phyloP scores from a whole-genome alignment of 1,140 invertebrate species.

The Drosophila subobscura region DNA sequence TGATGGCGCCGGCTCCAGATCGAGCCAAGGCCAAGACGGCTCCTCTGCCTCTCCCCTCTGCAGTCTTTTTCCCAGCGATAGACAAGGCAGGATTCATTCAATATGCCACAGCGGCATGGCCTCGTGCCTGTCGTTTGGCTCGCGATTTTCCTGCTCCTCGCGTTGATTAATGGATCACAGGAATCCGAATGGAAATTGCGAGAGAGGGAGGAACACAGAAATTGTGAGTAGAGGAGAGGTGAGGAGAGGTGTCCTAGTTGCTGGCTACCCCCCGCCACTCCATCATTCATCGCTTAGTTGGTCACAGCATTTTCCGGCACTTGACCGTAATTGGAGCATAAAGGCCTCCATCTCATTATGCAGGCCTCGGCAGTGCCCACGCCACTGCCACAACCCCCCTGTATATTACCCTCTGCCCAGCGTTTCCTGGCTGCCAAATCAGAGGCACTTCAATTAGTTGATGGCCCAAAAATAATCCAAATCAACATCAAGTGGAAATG shows the following conservation, averaged over 20 bases:
- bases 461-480: constrained; percentile 60
- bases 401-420: no score
- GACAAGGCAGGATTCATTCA: constrained; percentile 62
- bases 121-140: constrained; percentile 54
- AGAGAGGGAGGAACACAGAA: background rate
- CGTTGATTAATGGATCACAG: constrained; percentile 68
- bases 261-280: constrained; percentile 27
- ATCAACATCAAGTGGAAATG: constrained; percentile 16
- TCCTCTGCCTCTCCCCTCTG: background rate
- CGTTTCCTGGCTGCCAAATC: constrained; percentile 52
- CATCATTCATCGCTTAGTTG: constrained; percentile 48
- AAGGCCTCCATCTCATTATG: constrained; percentile 78
- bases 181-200: background rate
- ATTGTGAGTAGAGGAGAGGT: no score
- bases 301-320: constrained; percentile 78
- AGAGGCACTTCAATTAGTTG: constrained; percentile 72
- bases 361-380: constrained; percentile 19
- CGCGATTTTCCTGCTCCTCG: constrained; percentile 51
- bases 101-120: constrained; percentile 70
- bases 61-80: constrained; percentile 20
- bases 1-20: constrained; percentile 69
- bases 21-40: constrained; percentile 60
- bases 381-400: background rate
- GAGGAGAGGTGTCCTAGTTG: constrained; percentile 37
- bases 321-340: constrained; percentile 75